Conservation (phyloP, 2,888 invertebrate species). For the Catocala fraxini region DNA sequence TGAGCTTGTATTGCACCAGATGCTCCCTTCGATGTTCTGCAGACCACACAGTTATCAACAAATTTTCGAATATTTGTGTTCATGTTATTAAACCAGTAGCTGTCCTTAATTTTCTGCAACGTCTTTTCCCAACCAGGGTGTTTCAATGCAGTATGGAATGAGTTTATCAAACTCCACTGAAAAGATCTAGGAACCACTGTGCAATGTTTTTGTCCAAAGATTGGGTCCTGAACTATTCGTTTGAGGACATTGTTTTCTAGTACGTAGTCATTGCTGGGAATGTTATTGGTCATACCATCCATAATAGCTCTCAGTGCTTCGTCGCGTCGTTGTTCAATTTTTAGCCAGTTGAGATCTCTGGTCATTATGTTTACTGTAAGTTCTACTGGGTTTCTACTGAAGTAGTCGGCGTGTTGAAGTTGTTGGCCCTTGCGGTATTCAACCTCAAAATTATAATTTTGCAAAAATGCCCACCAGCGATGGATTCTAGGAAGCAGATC, state of each 20-base stretch:
- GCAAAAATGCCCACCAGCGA: too few species aligned
- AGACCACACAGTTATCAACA: constrained; percentile 21
- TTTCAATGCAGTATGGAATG: constrained; percentile 36
- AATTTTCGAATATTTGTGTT: constrained; percentile 12
- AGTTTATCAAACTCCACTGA: constrained; percentile 14
- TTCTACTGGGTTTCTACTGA: constrained; percentile 43
- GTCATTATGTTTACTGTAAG: constrained; percentile 34
- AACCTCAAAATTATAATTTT: constrained; percentile 24
- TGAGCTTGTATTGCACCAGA: too few species aligned
- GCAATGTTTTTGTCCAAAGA: neutral
- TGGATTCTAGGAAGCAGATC: too few species aligned
- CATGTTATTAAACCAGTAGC: constrained; percentile 23
- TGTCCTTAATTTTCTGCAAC: constrained; percentile 13
- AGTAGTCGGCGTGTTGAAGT: constrained; percentile 43
- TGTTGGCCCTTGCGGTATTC: constrained; percentile 39
- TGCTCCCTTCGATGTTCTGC: too few species aligned
- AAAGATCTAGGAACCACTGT: constrained; percentile 46
- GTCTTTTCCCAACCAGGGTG: constrained; percentile 48
- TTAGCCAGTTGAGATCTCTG: constrained; percentile 25
- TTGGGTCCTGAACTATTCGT: neutral
- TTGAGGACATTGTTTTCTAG: constrained; percentile 8
- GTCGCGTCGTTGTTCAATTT: constrained; percentile 17
- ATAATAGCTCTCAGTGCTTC: constrained; percentile 8
- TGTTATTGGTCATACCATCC: constrained; percentile 4
- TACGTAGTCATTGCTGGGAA: constrained; percentile 1